A percentile compares a stretch with the other conserved stretches of the same genome.
Evolutionary conservation across 2,888 invertebrate species (phyloP).

Genomic region (Pristionchus fissidentatus): DNA sequence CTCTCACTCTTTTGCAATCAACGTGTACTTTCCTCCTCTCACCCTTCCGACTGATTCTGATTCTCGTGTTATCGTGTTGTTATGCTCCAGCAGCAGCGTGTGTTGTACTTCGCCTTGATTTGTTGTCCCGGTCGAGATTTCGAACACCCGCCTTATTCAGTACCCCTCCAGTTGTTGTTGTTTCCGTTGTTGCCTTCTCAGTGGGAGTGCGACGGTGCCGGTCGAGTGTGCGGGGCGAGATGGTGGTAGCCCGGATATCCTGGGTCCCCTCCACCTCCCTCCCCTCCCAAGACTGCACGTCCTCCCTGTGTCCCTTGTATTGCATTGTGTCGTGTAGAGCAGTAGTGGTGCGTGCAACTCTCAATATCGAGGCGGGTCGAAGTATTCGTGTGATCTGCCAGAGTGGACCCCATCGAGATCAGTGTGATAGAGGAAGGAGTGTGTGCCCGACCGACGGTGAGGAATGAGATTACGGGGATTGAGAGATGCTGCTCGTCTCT

Average conservation of each 20-base stretch:
- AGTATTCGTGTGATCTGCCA: background rate
- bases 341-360: too few relatives aligned
- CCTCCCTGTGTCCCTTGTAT: slow-evolving; percentile 25
- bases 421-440: slow-evolving; percentile 27
- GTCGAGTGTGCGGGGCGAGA: background rate
- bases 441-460: too few relatives aligned
- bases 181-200: background rate
- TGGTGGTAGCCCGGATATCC: background rate
- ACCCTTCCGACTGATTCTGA: slow-evolving; percentile 37
- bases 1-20: background rate
- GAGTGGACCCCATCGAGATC: slow-evolving; percentile 27
- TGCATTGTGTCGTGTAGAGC: background rate
- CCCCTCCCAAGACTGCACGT: background rate
- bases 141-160: background rate
- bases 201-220: background rate
- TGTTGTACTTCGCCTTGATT: background rate
- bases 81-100: too few relatives aligned
- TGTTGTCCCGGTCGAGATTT: background rate
- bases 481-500: slow-evolving; percentile 7
- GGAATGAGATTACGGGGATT: background rate
- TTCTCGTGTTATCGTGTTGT: background rate
- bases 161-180: background rate
- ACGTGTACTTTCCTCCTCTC: background rate
- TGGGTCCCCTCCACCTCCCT: background rate
- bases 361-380: too few relatives aligned